Evolutionary conservation across 2,888 invertebrate genomes (phyloP), one percentile per base, ranked within the genome.

Genomic region (Sminthurides aquaticus): DNA sequence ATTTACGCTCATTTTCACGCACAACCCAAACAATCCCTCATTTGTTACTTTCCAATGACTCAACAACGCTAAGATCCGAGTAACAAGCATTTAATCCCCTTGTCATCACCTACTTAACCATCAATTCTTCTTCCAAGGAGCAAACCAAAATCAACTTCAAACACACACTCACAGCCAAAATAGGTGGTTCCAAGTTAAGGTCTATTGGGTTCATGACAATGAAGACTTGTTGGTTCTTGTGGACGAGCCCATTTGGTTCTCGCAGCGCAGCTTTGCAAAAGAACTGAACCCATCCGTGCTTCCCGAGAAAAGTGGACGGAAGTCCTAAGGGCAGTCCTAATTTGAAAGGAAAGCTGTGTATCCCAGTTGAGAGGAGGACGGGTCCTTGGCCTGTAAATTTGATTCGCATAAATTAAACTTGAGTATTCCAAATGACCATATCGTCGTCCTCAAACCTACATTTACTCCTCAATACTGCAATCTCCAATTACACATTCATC

Each of bases 171-270:
- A 94, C 94, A 78, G 91, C 85, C 71, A 94, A 81, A 73, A 91
- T 87, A 5, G 91, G 86, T 49, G 92, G 91, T 78, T 94, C 94
- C 78, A 90, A 80, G 80, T 94, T 94, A 75, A 94, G 82, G 79
- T 94, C 93, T 73, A 94, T 92, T 2, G 94, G 94, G 79, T 91
- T 94, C 93, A 94, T 93, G 2, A 94, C 92, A 76, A 94, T 92
- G 79, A 94, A 94, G n/a, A 94, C 94, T 80, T 94, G 94, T 79
- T 94, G 93, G 78, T 94, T 94, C 79, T 94, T 94, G 78, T 94
- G 94, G 3, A 91, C 91, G 48, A 94, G 81, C 0, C 93, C 93
- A 71, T 87, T 88, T 5, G 92, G 90, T 76, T 94, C 94, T 57
- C 91, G 81, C 22, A 93, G 81, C 0, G 92, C 92, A 1, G 63